Conservation (phyloP, 2,888 invertebrate species). For the Willowsia nigromaculata region DNA sequence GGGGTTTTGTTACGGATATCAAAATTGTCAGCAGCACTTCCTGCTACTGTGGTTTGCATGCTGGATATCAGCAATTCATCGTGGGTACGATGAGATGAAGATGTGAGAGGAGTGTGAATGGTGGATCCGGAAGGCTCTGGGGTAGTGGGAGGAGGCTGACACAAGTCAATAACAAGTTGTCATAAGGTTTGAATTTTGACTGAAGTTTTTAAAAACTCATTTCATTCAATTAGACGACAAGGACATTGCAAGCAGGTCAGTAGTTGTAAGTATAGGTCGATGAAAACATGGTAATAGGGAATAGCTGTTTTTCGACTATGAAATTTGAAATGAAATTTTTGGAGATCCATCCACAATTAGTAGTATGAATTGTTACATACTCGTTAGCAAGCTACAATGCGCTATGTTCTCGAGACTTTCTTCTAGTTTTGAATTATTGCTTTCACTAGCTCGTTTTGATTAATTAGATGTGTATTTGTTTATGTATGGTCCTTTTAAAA, state of each 20-base stretch:
- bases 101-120: slow-evolving; percentile 19
- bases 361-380: too few relatives aligned
- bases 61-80: slow-evolving; percentile 66
- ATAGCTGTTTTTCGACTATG: too few relatives aligned
- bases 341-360: too few relatives aligned
- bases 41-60: slow-evolving; percentile 63
- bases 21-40: slow-evolving; percentile 36
- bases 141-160: slow-evolving; percentile 56
- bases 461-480: neutral
- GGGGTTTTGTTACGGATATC: slow-evolving; percentile 35
- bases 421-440: too few relatives aligned
- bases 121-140: slow-evolving; percentile 52
- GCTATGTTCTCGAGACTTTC: too few relatives aligned
- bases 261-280: too few relatives aligned
- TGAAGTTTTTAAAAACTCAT: neutral
- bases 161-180: slow-evolving; percentile 18
- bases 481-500: neutral
- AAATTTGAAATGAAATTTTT: too few relatives aligned
- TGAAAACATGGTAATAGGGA: too few relatives aligned
- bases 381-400: too few relatives aligned
- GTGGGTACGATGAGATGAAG: slow-evolving; percentile 65
- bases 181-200: neutral
- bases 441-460: too few relatives aligned
- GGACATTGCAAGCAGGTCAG: too few relatives aligned
- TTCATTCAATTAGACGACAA: too few relatives aligned